These are phyloP conservation scores for Andrena bicolor DNA, from an alignment of 2,888 invertebrate genomes.

Conservation along the genomic window DNA sequence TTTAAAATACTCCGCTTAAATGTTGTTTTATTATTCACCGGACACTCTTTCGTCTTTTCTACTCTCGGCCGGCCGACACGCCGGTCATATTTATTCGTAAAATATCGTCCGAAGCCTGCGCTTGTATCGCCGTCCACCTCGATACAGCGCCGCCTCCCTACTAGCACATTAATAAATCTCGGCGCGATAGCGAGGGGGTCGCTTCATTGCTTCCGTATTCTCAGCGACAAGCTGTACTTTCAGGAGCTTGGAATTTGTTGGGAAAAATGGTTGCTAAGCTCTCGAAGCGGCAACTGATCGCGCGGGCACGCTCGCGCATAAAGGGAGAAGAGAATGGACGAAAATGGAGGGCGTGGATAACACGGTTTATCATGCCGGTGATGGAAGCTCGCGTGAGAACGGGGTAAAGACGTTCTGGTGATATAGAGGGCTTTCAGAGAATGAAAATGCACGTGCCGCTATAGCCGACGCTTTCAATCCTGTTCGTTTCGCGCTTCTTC, in stretches of 20 bases:
- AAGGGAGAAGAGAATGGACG: background rate
- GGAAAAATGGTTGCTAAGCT: constrained; percentile 10
- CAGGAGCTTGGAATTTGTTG: constrained; percentile 12
- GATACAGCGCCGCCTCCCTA: background rate
- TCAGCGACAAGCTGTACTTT: background rate
- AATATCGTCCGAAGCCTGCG: background rate
- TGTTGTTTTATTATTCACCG: constrained; percentile 39
- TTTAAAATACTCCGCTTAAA: background rate
- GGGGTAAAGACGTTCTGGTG: too few species aligned
- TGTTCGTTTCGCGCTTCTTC: background rate
- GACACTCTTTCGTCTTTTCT: background rate
- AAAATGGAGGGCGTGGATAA: background rate
- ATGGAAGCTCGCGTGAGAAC: background rate
- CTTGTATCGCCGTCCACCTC: background rate
- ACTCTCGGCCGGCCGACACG: background rate
- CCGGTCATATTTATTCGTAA: constrained; percentile 33
- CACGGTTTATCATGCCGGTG: background rate
- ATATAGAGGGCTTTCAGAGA: too few species aligned
- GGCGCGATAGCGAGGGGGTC: background rate
- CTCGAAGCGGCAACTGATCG: constrained; percentile 12
- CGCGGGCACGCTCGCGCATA: background rate
- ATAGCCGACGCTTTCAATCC: background rate
- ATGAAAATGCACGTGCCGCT: too few species aligned
- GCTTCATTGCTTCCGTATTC: constrained; percentile 7
- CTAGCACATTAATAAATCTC: constrained; percentile 47